Percentiles rank a stretch among this genome's conserved stretches.
phyloP scores from a whole-genome alignment of 2,113 vertebrate genomes.

The Psephotus haematonotus region DNA sequence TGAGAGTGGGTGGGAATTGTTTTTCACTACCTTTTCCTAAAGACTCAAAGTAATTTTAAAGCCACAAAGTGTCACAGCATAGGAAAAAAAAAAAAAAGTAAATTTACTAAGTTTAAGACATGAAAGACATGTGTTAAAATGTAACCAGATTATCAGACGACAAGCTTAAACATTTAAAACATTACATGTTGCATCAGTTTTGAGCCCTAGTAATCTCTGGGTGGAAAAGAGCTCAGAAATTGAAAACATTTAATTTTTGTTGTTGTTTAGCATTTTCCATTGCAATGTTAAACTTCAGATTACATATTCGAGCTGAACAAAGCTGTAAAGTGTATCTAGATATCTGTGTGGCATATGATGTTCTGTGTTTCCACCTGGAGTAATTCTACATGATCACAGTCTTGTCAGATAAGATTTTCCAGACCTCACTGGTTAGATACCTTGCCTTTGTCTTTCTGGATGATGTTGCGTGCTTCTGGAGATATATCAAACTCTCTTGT shows the following conservation, averaged over 20 bases:
- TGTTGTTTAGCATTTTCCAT: neutral
- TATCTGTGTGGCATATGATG: neutral
- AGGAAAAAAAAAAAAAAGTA: neutral
- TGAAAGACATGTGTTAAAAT: neutral
- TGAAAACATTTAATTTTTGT: neutral
- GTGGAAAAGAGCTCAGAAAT: neutral
- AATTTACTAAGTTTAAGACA: neutral
- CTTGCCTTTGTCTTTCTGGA: neutral
- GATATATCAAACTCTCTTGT: neutral
- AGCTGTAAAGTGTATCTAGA: neutral
- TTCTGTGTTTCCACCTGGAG: neutral
- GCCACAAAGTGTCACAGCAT: neutral
- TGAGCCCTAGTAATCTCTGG: neutral
- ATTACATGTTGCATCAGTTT: rapidly evolving
- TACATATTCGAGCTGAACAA: neutral
- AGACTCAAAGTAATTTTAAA: neutral
- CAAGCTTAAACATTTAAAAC: neutral
- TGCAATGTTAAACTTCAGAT: neutral
- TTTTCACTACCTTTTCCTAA: neutral
- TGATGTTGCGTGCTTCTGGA: neutral
- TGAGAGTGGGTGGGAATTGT: neutral
- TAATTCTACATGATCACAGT: neutral
- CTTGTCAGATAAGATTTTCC: neutral
- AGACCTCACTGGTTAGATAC: neutral
- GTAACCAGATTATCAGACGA: neutral